A percentile compares a stretch with the other conserved stretches of the same genome.
phyloP scores from a whole-genome alignment of 2,797 vertebrate genomes.

The Silurus lanzhouensis region DNA sequence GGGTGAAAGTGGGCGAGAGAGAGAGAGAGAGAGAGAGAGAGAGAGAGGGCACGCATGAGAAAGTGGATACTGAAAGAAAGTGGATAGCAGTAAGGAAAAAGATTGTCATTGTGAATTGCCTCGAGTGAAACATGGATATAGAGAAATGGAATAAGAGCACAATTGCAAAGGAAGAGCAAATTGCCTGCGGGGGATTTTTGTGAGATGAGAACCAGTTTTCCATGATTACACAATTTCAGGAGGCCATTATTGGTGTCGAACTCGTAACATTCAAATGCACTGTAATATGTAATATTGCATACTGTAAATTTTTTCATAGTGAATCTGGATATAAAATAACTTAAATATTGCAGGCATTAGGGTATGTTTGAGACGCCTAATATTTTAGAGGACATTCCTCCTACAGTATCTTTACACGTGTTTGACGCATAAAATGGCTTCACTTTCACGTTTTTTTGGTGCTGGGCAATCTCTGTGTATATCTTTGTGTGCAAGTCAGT shows the following conservation, averaged over 20 bases:
- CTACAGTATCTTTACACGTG: too few relatives aligned
- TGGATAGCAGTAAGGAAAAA: neutral
- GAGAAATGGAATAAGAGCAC: neutral
- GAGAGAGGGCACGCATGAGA: neutral
- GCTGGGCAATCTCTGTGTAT: too few relatives aligned
- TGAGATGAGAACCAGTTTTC: neutral
- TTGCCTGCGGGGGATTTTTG: neutral
- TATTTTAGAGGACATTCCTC: too few relatives aligned
- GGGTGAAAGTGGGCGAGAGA: conserved; percentile 12
- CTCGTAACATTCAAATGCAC: neutral
- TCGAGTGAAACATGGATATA: conserved; percentile 1
- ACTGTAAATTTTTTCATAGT: neutral
- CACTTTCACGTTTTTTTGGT: too few relatives aligned
- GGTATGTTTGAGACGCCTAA: too few relatives aligned
- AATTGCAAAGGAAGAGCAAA: neutral
- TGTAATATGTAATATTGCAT: neutral
- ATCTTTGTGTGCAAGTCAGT: too few relatives aligned
- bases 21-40: conserved; percentile 24
- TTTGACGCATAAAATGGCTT: too few relatives aligned
- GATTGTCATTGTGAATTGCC: neutral
- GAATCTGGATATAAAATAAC: too few relatives aligned
- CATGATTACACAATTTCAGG: neutral
- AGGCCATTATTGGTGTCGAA: neutral
- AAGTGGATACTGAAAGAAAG: conserved; percentile 27
- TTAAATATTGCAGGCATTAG: too few relatives aligned